Conservation (phyloP, 1,140 invertebrate genomes). For the Zaprionus lachaisei region DNA sequence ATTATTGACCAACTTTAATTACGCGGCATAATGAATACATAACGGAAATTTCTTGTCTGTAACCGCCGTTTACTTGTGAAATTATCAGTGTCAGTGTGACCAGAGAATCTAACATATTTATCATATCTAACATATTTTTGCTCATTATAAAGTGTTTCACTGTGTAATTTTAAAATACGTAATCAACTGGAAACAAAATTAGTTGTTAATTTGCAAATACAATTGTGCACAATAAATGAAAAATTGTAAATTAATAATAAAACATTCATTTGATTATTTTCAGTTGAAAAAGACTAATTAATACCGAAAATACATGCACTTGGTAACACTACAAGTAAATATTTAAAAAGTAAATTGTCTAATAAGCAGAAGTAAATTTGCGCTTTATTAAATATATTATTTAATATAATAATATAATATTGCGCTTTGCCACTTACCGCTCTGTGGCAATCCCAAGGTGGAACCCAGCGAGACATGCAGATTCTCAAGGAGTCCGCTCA, state of each 20-base stretch:
- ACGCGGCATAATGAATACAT: background rate
- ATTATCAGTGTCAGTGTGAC: background rate
- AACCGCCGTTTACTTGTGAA: background rate
- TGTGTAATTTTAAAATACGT: background rate
- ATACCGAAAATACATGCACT: background rate
- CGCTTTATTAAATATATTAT: no score
- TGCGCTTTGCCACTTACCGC: slow-evolving; percentile 52
- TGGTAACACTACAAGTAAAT: background rate
- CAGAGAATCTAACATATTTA: background rate
- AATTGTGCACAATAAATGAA: background rate
- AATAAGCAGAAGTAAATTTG: background rate
- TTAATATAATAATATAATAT: background rate
- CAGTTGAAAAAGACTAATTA: background rate
- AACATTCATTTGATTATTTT: background rate
- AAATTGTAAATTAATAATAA: background rate
- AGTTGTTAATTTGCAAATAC: background rate
- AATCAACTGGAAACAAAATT: background rate
- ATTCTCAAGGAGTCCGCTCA: slow-evolving; percentile 78
- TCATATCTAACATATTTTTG: background rate
- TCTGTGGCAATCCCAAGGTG: slow-evolving; percentile 79
- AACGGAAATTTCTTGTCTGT: background rate
- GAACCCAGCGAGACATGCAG: slow-evolving; percentile 80
- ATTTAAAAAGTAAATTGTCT: background rate
- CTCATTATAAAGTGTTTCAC: background rate
- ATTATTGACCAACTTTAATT: background rate